Evolutionary conservation across 2,888 invertebrate species (phyloP), one percentile per base, ranked within the genome.

Genomic region (Folsomia manolachei): DNA sequence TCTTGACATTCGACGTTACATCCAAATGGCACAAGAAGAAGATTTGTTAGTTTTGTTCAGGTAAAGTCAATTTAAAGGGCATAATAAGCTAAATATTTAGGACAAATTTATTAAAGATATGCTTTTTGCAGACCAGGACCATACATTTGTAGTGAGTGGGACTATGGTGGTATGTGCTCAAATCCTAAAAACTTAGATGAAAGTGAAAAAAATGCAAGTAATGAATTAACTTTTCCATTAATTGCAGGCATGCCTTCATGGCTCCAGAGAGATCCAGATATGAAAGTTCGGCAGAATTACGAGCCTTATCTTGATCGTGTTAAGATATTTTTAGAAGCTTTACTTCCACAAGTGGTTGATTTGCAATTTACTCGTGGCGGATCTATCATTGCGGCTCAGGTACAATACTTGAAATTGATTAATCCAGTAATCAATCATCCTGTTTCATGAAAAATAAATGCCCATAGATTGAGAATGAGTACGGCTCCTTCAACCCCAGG

Each of bases 11-110:
- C 80, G 81, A 0, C 76, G 76, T 24, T 87, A 85, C 80, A 78
- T 87, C 14, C 75, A 84, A 77, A 82, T 83, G 52, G 87, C 86
- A 0, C 83, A 86, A 78, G 84, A 85, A 70, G 84, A 85, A 76
- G 87, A 86, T 69, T 82, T 88, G 53, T 82, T 86, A n/a, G 87
- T 86, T 2, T 83, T 88, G 18, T 80, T 87, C 1, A 81, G 88
- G 61, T 84, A 86, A n/a, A n/a, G n/a, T n/a, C n/a, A n/a, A n/a
- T n/a, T n/a, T n/a, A n/a, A n/a, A n/a, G n/a, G n/a, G n/a, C n/a
- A n/a, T n/a, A n/a, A n/a, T n/a, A n/a, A n/a, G n/a, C n/a, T n/a
- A n/a, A n/a, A n/a, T n/a, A n/a, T n/a, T n/a, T n/a, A n/a, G n/a
- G n/a, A n/a, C n/a, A n/a, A n/a, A n/a, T n/a, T n/a, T n/a, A n/a